Base-by-base conservation (phyloP, 2,113 vertebrate species). In the Ranitomeya imitator region DNA sequence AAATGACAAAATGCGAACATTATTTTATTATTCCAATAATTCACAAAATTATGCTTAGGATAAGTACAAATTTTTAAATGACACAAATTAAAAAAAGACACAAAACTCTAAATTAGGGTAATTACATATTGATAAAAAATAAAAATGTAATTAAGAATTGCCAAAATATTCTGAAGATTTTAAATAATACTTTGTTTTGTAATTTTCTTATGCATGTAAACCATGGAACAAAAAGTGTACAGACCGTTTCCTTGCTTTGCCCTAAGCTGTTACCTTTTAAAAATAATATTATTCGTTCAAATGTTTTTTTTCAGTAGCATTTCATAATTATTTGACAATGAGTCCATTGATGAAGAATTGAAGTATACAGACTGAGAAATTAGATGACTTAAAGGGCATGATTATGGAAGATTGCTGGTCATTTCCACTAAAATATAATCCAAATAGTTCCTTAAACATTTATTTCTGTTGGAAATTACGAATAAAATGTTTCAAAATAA, bases 401-500 rank as follows among this genome's bases (percentile, higher is more conserved):
- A 83, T 83, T 83, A 83, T 67, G 59, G 80, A 83, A 65, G 81
- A 83, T 69, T 83, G 51, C 63, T 1, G 45, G 61, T 69, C 45
- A 54, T 84, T 84, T 84, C 19, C 82, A 84, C 63, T 55, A 18
- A 26, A 55, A 54, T 63, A 8, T 3, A 15, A 37, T 45, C 79
- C 31, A 82, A 63, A 65, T 52, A 19, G 12, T 15, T 65, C 60
- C 60, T 45, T 83, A 83, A 83, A 51, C 60, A 65, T 83, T 31
- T 83, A 31, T 31, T 31, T 45, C 14, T 37, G 57, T 37, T 83
- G 54, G 63, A 55, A 84, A 54, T 55, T 26, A 71, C 6, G 63
- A 69, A 84, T 13, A 84, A 54, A 71, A 84, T 84, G 65, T 84
- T 69, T 45, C 82, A 54, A 71, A 69, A 84, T 51, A 67, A 54